Evolutionary conservation across 2,113 vertebrate species (phyloP).

Genomic region (Irena cyanogastra): DNA sequence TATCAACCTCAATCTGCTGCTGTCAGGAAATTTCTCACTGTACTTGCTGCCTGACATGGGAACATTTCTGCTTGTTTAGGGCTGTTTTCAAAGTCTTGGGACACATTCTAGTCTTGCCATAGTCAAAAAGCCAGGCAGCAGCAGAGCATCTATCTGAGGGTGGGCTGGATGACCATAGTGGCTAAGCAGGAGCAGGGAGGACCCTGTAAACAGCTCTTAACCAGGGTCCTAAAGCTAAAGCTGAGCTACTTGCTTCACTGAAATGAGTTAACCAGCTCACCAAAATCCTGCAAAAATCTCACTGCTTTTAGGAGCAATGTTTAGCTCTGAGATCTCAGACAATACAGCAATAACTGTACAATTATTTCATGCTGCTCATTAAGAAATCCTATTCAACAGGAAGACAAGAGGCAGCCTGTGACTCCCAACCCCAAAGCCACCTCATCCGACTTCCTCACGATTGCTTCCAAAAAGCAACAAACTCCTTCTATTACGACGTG

Average conservation of each 20-base stretch:
- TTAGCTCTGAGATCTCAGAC: background rate
- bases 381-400: slow-evolving; percentile 70
- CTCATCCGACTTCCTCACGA: slow-evolving; percentile 88
- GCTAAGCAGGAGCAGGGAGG: background rate
- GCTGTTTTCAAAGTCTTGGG: background rate
- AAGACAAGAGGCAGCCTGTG: slow-evolving; percentile 76
- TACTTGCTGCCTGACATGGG: background rate
- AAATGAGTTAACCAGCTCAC: background rate
- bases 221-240: background rate
- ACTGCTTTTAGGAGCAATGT: background rate
- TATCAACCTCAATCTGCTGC: background rate
- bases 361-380: background rate
- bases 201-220: background rate
- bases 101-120: background rate
- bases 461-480: slow-evolving; percentile 88
- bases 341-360: background rate
- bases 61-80: background rate
- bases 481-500: slow-evolving; percentile 88
- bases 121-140: background rate
- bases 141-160: background rate
- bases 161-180: background rate
- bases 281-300: background rate
- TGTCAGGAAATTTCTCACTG: background rate
- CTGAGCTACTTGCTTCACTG: background rate
- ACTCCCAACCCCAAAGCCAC: slow-evolving; percentile 81